Conservation (phyloP, 2,113 vertebrate species). For the Vimba vimba region DNA sequence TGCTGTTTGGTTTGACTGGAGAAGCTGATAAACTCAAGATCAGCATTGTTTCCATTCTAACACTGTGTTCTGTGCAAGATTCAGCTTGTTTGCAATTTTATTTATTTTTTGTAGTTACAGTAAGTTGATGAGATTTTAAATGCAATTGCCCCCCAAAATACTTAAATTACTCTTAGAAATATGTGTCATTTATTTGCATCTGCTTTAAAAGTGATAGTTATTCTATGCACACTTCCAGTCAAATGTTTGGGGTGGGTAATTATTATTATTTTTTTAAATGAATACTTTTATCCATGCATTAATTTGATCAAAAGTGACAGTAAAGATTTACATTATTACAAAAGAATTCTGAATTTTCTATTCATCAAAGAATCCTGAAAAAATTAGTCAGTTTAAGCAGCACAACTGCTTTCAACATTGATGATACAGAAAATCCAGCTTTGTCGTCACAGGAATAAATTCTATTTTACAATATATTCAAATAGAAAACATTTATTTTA, state of each 20-base stretch:
- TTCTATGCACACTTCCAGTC: neutral
- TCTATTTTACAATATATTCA: neutral
- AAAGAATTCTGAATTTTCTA: neutral
- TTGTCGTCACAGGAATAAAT: neutral
- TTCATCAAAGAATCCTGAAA: neutral
- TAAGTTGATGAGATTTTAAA: neutral
- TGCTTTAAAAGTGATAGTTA: neutral
- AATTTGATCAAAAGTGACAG: neutral
- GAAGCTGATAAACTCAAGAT: slow-evolving; percentile 19
- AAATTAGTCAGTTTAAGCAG: neutral
- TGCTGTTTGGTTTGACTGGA: slow-evolving; percentile 20
- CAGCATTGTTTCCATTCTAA: neutral
- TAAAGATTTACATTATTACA: neutral
- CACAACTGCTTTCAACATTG: neutral
- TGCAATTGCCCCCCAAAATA: neutral
- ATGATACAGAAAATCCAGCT: neutral
- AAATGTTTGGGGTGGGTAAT: neutral
- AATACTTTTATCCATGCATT: neutral
- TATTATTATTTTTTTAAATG: neutral
- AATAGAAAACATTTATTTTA: neutral
- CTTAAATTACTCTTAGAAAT: neutral
- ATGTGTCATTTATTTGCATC: neutral
- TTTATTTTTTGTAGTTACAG: neutral
- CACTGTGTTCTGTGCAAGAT: neutral
- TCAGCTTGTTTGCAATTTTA: neutral